These are phyloP conservation scores for Hyposoter dolosus DNA, from an alignment of 2,888 invertebrate genomes.

Conservation along the genomic window DNA sequence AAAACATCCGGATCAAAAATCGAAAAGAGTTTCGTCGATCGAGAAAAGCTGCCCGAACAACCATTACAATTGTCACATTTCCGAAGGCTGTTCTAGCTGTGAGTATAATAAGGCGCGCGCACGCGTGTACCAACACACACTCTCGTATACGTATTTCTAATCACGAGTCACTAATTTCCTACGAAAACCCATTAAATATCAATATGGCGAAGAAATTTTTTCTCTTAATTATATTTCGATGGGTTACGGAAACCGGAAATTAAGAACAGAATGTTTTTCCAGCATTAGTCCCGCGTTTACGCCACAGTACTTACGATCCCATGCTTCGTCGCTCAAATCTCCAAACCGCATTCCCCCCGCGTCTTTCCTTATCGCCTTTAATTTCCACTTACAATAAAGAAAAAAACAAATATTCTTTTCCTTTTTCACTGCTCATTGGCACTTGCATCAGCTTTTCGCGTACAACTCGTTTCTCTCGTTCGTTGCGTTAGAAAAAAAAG, in stretches of 20 bases:
- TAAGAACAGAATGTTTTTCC: slow-evolving; percentile 4
- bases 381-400: not conserved
- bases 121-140: slow-evolving; percentile 14
- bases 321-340: not conserved
- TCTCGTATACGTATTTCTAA: not conserved
- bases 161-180: not conserved
- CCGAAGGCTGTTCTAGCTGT: slow-evolving; percentile 76
- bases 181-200: slow-evolving; percentile 7
- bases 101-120: slow-evolving; percentile 66
- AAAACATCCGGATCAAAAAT: slow-evolving; percentile 61
- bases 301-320: not conserved
- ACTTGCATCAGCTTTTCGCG: slow-evolving; percentile 62
- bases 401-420: not conserved
- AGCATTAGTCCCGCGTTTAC: not conserved
- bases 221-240: slow-evolving; percentile 2
- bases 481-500: slow-evolving; percentile 19
- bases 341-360: not conserved
- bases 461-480: not conserved
- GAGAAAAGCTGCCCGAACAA: slow-evolving; percentile 60
- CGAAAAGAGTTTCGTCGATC: slow-evolving; percentile 68
- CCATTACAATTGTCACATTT: slow-evolving; percentile 75
- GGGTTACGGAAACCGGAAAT: not conserved
- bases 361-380: not conserved
- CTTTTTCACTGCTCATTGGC: not conserved
- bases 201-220: not conserved